Conservation (phyloP, 2,113 vertebrate species). For the Bubo scandiacus region DNA sequence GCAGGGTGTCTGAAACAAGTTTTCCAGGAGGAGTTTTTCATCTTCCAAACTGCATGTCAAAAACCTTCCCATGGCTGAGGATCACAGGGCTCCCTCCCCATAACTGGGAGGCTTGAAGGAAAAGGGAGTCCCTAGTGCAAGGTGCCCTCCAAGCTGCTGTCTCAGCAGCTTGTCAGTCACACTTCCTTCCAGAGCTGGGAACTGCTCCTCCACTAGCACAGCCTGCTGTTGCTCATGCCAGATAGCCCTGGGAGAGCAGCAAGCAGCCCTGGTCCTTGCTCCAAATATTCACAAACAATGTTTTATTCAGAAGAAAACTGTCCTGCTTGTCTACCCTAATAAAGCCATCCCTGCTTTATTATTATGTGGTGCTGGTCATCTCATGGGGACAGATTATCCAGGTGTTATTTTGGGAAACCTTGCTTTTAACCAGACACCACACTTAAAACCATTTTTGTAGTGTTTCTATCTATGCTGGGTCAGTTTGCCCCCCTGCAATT, state of each 20-base stretch:
- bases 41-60: background rate
- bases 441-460: background rate
- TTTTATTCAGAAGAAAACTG: background rate
- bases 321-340: background rate
- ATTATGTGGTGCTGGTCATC: background rate
- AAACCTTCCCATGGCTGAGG: background rate
- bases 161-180: background rate
- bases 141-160: background rate
- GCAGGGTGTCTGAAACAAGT: background rate
- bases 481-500: background rate
- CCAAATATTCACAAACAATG: background rate
- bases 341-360: background rate
- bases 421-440: background rate
- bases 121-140: background rate
- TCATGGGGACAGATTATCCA: background rate
- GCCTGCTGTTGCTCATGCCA: background rate
- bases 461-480: background rate
- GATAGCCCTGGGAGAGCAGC: background rate
- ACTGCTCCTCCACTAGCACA: background rate
- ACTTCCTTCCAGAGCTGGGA: background rate
- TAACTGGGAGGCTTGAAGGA: background rate
- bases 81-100: background rate
- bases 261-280: background rate
- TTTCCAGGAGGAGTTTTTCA: background rate
- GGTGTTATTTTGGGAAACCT: background rate